A percentile compares a stretch with the other conserved stretches of the same genome.
phyloP scores from a whole-genome alignment of 2,113 vertebrate genomes.

The Poeciliopsis retropinna region DNA sequence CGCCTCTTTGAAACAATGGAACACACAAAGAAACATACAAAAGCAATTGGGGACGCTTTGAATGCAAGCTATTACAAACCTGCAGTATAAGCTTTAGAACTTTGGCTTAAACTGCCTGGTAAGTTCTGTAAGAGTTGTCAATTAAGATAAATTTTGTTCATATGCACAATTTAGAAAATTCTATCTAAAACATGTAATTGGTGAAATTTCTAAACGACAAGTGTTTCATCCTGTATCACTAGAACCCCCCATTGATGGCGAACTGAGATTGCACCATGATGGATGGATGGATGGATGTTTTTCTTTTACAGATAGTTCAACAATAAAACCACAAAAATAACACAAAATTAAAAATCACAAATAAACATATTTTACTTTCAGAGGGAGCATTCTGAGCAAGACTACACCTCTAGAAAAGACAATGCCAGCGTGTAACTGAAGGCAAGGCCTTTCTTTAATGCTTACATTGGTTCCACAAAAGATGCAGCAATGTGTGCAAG shows the following conservation, averaged over 20 bases:
- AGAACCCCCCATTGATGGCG: too few species aligned
- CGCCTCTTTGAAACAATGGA: slow-evolving; percentile 71
- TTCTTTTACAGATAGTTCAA: too few species aligned
- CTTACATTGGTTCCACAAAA: background rate
- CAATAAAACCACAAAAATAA: too few species aligned
- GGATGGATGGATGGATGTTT: too few species aligned
- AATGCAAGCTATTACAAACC: slow-evolving; percentile 12
- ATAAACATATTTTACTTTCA: background rate
- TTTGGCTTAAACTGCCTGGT: background rate
- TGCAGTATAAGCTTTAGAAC: background rate
- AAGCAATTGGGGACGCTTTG: slow-evolving; percentile 10
- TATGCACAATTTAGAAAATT: too few species aligned
- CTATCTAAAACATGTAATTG: too few species aligned
- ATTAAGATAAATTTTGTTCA: too few species aligned
- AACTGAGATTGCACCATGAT: too few species aligned
- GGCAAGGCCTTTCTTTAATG: background rate
- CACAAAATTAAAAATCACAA: background rate
- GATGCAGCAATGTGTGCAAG: background rate
- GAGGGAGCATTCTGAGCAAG: background rate
- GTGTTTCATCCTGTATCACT: too few species aligned
- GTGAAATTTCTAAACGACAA: too few species aligned
- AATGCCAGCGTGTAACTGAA: background rate
- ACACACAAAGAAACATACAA: slow-evolving; percentile 43
- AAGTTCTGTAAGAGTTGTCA: too few species aligned
- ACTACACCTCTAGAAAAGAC: background rate